Evolutionary conservation across 2,113 vertebrate genomes (phyloP).

Genomic region (Halcyon senegalensis): DNA sequence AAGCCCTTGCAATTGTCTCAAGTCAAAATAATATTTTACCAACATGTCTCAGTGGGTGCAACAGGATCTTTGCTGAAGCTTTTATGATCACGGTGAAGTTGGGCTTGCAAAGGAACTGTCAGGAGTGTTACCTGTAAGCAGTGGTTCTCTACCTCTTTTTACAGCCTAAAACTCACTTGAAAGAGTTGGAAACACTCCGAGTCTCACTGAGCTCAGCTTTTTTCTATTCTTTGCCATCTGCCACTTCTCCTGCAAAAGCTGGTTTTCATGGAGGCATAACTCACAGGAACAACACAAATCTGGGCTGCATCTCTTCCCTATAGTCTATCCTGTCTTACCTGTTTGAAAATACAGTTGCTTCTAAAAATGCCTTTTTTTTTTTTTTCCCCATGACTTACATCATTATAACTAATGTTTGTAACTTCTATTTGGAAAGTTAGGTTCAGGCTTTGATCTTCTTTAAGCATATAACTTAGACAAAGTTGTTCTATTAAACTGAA

Average conservation of each 20-base stretch:
- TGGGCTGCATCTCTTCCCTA: not conserved
- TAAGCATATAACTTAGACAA: conserved; percentile 44
- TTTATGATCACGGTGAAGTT: not conserved
- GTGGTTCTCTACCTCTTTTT: not conserved
- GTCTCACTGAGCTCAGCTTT: not conserved
- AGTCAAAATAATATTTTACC: not conserved
- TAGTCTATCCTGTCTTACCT: not conserved
- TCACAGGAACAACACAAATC: not conserved
- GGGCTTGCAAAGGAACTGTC: not conserved
- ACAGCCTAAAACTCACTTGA: not conserved
- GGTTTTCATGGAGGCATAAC: not conserved
- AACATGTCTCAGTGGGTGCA: not conserved
- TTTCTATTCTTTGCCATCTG: not conserved
- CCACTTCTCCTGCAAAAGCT: not conserved
- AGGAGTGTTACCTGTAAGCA: not conserved
- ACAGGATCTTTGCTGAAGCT: not conserved
- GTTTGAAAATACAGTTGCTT: not conserved
- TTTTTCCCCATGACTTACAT: not conserved
- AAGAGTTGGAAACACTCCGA: not conserved
- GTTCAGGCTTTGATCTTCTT: conserved; percentile 51
- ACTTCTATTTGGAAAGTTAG: conserved; percentile 18
- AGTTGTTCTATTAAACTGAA: conserved; percentile 58
- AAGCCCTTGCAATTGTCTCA: not conserved
- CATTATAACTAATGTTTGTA: conserved; percentile 32
- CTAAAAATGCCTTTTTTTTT: not conserved